A percentile compares a stretch with the other conserved stretches of the same genome.
phyloP scores from a whole-genome alignment of 2,888 invertebrate species.

The Ectemnius lituratus region DNA sequence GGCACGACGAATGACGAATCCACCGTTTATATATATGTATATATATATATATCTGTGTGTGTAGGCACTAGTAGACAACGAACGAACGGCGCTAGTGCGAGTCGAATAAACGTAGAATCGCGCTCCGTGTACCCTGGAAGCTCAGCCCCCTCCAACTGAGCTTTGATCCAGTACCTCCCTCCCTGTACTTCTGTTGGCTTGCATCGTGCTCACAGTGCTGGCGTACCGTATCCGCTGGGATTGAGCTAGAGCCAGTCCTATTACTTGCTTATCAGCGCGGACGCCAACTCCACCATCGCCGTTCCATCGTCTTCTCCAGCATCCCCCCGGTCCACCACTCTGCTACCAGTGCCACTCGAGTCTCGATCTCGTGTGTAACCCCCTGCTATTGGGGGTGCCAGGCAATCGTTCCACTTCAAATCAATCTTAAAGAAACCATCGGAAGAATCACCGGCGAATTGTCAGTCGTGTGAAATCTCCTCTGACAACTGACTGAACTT shows the following conservation, averaged over 20 bases:
- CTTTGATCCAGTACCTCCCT: conserved; percentile 26
- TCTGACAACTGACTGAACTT: no score
- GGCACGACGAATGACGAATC: no score
- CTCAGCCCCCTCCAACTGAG: conserved; percentile 45
- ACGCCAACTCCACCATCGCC: conserved; percentile 41
- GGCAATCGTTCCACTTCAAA: background rate
- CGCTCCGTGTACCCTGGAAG: conserved; percentile 33
- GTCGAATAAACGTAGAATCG: conserved; percentile 50
- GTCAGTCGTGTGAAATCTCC: background rate
- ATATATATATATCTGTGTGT: background rate
- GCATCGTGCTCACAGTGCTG: conserved; percentile 45
- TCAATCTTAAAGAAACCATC: background rate
- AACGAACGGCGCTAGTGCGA: conserved; percentile 6
- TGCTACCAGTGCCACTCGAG: background rate
- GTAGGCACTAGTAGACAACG: background rate
- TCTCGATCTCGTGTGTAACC: background rate
- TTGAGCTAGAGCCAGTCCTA: conserved; percentile 52
- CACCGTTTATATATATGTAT: no score
- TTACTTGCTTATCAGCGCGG: conserved; percentile 56
- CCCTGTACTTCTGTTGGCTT: conserved; percentile 37
- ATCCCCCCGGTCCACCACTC: background rate
- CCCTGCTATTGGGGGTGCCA: background rate
- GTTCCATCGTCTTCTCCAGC: conserved; percentile 25
- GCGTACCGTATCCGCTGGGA: conserved; percentile 58
- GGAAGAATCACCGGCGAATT: background rate